A percentile compares a stretch with the other conserved stretches of the same genome.
phyloP scores from a whole-genome alignment of 2,888 invertebrate species.

The Sceliomorpha sp. region DNA sequence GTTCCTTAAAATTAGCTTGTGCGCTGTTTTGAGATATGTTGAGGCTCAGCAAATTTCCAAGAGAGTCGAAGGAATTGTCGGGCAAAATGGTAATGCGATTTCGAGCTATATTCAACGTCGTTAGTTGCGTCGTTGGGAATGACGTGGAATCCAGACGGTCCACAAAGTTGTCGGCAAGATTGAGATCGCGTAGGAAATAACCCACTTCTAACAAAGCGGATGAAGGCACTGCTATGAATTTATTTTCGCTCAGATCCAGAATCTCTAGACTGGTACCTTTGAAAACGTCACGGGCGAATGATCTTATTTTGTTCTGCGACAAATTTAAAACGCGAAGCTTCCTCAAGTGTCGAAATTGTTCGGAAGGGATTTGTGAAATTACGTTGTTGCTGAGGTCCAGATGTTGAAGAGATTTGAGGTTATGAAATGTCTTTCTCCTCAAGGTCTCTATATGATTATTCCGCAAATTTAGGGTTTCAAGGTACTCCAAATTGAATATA shows the following conservation, averaged over 20 bases:
- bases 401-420: conserved; percentile 87
- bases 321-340: conserved; percentile 88
- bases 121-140: conserved; percentile 90
- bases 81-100: conserved; percentile 92
- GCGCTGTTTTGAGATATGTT: conserved; percentile 91
- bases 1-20: conserved; percentile 89
- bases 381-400: conserved; percentile 89
- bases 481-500: conserved; percentile 83
- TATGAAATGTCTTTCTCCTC: conserved; percentile 89
- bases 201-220: conserved; percentile 89
- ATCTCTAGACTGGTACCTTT: conserved; percentile 90
- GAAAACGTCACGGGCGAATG: conserved; percentile 89
- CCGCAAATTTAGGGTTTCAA: conserved; percentile 88
- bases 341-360: conserved; percentile 89
- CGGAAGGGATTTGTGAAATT: conserved; percentile 88
- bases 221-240: conserved; percentile 89
- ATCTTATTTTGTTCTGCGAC: conserved; percentile 86
- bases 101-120: conserved; percentile 88
- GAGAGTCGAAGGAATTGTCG: conserved; percentile 92
- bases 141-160: conserved; percentile 94
- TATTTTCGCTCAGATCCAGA: conserved; percentile 89
- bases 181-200: conserved; percentile 88
- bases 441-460: conserved; percentile 88
- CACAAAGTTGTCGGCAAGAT: conserved; percentile 89
- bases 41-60: conserved; percentile 88